Evolutionary conservation across 2,797 vertebrate species (phyloP).

Genomic region (Taeniopygia guttata): DNA sequence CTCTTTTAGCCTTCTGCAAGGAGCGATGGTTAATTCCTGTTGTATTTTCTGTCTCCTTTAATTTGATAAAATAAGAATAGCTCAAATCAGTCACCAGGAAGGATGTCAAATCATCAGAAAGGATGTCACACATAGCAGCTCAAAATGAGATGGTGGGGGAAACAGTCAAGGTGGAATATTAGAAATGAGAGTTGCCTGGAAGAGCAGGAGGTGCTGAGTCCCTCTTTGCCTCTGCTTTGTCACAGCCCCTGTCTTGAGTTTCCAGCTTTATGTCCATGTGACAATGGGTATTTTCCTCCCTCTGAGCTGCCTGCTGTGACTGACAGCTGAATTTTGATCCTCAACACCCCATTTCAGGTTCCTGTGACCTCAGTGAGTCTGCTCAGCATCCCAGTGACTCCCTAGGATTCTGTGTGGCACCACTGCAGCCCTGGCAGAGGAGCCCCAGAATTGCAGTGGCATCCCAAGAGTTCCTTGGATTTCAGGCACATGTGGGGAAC

Average conservation of each 20-base stretch:
- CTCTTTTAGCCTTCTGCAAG: not conserved
- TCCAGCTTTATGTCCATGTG: fast-evolving
- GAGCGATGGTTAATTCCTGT: not conserved
- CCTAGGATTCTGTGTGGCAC: not conserved
- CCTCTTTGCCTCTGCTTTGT: not conserved
- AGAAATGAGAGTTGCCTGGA: not conserved
- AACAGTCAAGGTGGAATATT: not conserved
- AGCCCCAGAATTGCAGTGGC: not conserved
- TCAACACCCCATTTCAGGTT: not conserved
- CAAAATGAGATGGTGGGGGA: not conserved
- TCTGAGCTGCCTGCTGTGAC: not conserved
- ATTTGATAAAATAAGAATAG: conserved; percentile 39
- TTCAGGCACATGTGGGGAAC: fast-evolving
- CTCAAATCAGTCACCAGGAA: conserved; percentile 35
- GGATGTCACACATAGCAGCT: conserved; percentile 1
- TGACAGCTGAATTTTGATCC: not conserved
- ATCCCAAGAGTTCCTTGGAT: not conserved
- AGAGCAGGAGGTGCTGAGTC: not conserved
- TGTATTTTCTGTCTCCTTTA: conserved; percentile 35
- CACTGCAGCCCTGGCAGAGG: not conserved
- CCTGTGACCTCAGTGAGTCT: not conserved
- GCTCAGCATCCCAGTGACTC: fast-evolving
- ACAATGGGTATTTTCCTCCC: not conserved
- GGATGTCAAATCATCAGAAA: conserved; percentile 6
- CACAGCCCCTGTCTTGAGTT: not conserved